Evolutionary conservation across 2,113 vertebrate species (phyloP).

Genomic region (Oenanthe melanoleuca): DNA sequence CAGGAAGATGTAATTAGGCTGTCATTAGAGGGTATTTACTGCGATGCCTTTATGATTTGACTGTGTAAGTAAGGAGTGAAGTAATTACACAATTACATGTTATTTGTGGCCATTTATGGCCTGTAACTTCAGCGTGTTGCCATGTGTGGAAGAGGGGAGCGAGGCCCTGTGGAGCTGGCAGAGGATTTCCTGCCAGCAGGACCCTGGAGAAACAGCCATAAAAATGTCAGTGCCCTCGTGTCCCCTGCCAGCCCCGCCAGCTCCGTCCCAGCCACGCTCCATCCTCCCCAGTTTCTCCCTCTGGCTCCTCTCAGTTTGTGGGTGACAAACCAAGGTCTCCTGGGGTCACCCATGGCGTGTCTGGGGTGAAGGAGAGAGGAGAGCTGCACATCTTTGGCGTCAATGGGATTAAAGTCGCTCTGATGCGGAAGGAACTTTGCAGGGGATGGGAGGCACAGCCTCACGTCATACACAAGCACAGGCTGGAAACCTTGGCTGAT

Average conservation of each 20-base stretch:
- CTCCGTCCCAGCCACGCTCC: accelerated
- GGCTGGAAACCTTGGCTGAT: accelerated
- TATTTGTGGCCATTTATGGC: constrained; percentile 62
- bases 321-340: not conserved
- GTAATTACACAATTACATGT: constrained; percentile 62
- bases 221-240: not conserved
- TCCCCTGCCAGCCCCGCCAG: accelerated
- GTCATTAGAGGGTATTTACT: constrained; percentile 69
- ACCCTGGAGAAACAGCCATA: not conserved
- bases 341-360: not conserved
- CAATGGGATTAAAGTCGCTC: not conserved
- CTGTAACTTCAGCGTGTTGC: constrained; percentile 47
- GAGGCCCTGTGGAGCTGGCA: not conserved
- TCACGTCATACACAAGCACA: accelerated
- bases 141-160: not conserved
- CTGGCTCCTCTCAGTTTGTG: not conserved
- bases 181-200: not conserved
- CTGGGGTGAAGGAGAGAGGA: not conserved
- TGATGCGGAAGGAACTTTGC: not conserved
- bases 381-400: not conserved
- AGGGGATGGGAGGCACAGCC: not conserved
- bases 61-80: constrained; percentile 63
- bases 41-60: constrained; percentile 65
- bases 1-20: constrained; percentile 74
- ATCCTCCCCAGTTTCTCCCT: not conserved